phyloP scores from a whole-genome alignment of 2,888 invertebrate genomes.

The Sialis lutaria region DNA sequence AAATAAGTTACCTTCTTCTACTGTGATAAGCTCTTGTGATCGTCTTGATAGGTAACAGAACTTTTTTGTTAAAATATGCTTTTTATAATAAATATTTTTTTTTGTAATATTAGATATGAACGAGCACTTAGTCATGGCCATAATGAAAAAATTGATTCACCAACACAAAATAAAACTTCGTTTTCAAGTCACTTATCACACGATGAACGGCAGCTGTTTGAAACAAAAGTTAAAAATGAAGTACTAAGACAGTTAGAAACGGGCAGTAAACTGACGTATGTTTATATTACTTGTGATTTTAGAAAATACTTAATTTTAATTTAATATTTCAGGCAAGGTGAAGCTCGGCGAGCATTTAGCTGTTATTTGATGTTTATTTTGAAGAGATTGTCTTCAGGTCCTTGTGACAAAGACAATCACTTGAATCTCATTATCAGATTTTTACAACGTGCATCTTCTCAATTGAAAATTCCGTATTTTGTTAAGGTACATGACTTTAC shows the following conservation, averaged over 20 bases:
- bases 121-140: slow-evolving; percentile 14
- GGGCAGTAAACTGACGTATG: slow-evolving; percentile 49
- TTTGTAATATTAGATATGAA: no score
- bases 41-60: no score
- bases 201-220: slow-evolving; percentile 18
- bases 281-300: slow-evolving; percentile 1
- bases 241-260: slow-evolving; percentile 29
- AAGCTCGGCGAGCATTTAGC: slow-evolving; percentile 61
- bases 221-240: slow-evolving; percentile 20
- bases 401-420: slow-evolving; percentile 33
- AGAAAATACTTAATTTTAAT: neutral
- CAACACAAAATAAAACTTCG: slow-evolving; percentile 17
- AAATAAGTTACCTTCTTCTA: no score
- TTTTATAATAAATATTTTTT: no score
- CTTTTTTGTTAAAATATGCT: no score
- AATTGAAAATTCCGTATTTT: slow-evolving; percentile 49
- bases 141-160: slow-evolving; percentile 4
- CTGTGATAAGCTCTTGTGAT: no score
- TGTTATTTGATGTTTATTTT: slow-evolving; percentile 59
- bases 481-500: slow-evolving; percentile 30
- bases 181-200: slow-evolving; percentile 18
- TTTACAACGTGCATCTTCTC: slow-evolving; percentile 51
- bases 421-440: slow-evolving; percentile 57
- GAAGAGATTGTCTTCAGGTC: slow-evolving; percentile 40
- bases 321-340: slow-evolving; percentile 33